These are phyloP conservation scores for Coleophora flavipennella DNA, from an alignment of 2,888 invertebrate genomes.

Conservation along the genomic window DNA sequence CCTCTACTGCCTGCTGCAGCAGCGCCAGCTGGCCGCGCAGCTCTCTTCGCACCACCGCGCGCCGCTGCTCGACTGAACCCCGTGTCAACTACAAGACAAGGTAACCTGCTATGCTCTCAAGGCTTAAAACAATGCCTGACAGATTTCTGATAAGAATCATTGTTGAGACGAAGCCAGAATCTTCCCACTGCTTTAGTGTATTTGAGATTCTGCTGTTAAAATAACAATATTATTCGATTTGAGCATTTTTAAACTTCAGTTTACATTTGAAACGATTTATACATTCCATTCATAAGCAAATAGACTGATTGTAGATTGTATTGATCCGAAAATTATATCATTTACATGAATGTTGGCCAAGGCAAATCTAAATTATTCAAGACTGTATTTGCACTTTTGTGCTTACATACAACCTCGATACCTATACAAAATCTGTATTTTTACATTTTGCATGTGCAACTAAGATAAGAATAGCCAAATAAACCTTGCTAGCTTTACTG, in stretches of 20 bases:
- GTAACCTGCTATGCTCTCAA: too few relatives aligned
- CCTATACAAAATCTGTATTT: not conserved
- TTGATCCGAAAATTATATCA: constrained; percentile 26
- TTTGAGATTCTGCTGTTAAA: too few relatives aligned
- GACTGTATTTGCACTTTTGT: constrained; percentile 6
- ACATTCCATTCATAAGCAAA: constrained; percentile 47
- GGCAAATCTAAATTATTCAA: constrained; percentile 3
- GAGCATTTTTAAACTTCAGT: too few relatives aligned
- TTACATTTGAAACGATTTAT: constrained; percentile 6
- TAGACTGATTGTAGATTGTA: constrained; percentile 46
- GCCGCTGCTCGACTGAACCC: constrained; percentile 32
- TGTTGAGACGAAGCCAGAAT: too few relatives aligned
- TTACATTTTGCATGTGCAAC: not conserved
- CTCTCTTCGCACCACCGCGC: constrained; percentile 51
- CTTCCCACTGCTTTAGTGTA: too few relatives aligned
- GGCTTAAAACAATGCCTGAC: too few relatives aligned
- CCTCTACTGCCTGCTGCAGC: constrained; percentile 87
- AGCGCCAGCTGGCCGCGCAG: constrained; percentile 64
- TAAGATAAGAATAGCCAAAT: too few relatives aligned
- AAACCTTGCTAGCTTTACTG: too few relatives aligned
- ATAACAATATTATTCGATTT: not conserved
- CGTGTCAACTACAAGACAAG: too few relatives aligned
- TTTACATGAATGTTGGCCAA: constrained; percentile 21
- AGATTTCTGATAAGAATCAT: too few relatives aligned
- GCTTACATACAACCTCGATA: not conserved